Evolutionary conservation across 2,113 vertebrate genomes (phyloP).

Genomic region (Nerophis ophidion): DNA sequence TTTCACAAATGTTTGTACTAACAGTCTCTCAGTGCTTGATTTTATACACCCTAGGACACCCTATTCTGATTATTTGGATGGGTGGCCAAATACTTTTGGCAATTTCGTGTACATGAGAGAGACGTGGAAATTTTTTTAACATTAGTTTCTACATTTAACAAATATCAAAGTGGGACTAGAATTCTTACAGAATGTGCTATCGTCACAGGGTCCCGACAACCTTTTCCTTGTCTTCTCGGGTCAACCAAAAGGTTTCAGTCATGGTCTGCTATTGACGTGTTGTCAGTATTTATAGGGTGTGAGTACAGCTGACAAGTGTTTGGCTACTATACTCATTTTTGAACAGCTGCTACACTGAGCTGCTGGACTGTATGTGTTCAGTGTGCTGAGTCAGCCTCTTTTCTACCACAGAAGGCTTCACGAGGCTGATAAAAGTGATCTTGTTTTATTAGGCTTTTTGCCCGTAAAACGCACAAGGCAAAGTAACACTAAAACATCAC

Average conservation of each 20-base stretch:
- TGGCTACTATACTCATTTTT: slow-evolving; percentile 12
- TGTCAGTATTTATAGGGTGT: slow-evolving; percentile 53
- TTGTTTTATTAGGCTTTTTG: no score
- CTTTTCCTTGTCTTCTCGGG: slow-evolving; percentile 20
- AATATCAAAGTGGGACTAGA: neutral
- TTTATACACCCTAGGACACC: no score
- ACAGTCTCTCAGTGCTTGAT: no score
- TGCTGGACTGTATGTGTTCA: slow-evolving; percentile 5
- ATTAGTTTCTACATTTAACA: slow-evolving; percentile 4
- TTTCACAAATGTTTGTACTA: no score
- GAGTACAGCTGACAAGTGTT: slow-evolving; percentile 36
- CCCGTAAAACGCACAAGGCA: no score
- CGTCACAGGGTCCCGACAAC: slow-evolving; percentile 12
- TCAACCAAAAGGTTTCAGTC: slow-evolving; percentile 28
- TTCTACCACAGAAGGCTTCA: neutral
- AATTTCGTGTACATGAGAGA: neutral
- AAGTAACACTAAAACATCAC: no score
- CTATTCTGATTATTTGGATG: no score
- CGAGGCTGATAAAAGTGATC: neutral
- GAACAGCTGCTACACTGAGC: slow-evolving; percentile 42
- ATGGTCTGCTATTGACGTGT: slow-evolving; percentile 24
- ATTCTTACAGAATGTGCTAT: neutral
- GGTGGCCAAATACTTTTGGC: no score
- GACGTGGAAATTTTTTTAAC: neutral
- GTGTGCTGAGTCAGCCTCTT: slow-evolving; percentile 34